Evolutionary conservation across 2,888 invertebrate species (phyloP).

Genomic region (Strigamia maritima): DNA sequence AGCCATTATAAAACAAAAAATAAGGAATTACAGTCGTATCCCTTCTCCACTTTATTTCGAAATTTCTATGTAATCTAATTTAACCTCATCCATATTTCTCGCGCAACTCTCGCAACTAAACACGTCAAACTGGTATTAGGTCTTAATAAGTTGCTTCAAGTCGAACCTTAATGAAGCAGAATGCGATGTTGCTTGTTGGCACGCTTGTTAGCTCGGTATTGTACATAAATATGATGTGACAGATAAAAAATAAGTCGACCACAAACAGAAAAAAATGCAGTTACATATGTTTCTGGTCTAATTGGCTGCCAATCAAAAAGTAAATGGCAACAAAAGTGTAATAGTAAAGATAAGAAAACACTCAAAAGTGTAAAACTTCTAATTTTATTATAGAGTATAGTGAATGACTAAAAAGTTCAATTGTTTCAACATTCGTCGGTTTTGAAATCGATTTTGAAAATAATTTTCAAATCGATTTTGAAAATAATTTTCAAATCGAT

Average conservation of each 20-base stretch:
- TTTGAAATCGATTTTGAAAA: too few relatives aligned
- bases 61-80: background rate
- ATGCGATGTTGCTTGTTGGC: background rate
- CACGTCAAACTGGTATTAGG: background rate
- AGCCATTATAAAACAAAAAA: too few relatives aligned
- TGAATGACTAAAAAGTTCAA: too few relatives aligned
- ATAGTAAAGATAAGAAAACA: background rate
- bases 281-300: background rate
- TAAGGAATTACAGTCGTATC: too few relatives aligned
- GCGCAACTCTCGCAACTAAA: too few relatives aligned
- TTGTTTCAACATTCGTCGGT: too few relatives aligned
- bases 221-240: background rate
- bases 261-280: background rate
- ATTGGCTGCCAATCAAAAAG: conserved; percentile 1
- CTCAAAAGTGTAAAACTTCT: too few relatives aligned
- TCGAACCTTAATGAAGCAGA: background rate
- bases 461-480: too few relatives aligned
- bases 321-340: background rate
- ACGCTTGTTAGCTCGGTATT: background rate
- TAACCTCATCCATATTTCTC: background rate
- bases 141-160: background rate
- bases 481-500: too few relatives aligned
- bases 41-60: too few relatives aligned
- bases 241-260: background rate
- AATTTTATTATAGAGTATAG: too few relatives aligned